phyloP scores from a whole-genome alignment of 2,113 vertebrate genomes.

The Poeciliopsis prolifica region DNA sequence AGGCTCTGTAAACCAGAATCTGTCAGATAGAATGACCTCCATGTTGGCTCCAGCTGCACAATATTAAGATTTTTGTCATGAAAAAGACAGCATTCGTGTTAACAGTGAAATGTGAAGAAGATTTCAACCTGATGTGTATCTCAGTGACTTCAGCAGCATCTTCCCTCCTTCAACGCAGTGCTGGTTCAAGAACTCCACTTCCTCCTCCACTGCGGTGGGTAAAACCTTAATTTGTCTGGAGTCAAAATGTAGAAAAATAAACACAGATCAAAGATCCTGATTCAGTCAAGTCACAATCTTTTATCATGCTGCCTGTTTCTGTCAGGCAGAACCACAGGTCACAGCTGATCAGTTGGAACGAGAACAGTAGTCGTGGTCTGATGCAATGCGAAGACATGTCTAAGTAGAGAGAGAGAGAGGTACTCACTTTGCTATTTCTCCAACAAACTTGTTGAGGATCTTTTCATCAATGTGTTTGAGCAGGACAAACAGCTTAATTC shows the following conservation, averaged over 20 bases:
- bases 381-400: constrained; percentile 29
- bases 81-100: constrained; percentile 55
- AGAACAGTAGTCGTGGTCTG: not conserved
- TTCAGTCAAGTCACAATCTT: not conserved
- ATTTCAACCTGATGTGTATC: constrained; percentile 90
- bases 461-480: constrained; percentile 85
- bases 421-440: constrained; percentile 84
- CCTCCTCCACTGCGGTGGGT: constrained; percentile 79
- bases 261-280: constrained; percentile 23
- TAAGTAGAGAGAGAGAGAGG: constrained; percentile 57
- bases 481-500: constrained; percentile 78
- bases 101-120: constrained; percentile 58
- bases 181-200: constrained; percentile 73
- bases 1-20: constrained; percentile 41
- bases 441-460: constrained; percentile 81
- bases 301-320: constrained; percentile 11
- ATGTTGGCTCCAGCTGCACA: constrained; percentile 39
- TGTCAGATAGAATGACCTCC: constrained; percentile 68
- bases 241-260: constrained; percentile 33
- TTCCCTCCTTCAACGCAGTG: constrained; percentile 81
- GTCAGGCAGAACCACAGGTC: constrained; percentile 41
- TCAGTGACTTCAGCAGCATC: constrained; percentile 85
- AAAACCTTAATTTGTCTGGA: constrained; percentile 81
- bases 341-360: not conserved
- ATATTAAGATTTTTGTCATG: constrained; percentile 42